These are phyloP conservation scores for Gryon sp. DNA, from an alignment of 1,140 invertebrate species.

Conservation along the genomic window DNA sequence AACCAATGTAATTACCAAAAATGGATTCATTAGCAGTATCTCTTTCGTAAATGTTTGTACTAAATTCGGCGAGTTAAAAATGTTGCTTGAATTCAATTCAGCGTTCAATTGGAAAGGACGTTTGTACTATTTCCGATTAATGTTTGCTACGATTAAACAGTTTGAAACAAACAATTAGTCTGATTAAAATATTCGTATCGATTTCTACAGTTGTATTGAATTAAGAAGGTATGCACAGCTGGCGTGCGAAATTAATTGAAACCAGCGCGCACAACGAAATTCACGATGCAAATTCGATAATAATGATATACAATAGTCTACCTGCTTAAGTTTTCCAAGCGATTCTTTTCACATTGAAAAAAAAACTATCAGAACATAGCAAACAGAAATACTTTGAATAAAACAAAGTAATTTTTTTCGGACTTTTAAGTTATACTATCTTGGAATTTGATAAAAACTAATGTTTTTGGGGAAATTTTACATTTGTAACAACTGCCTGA, in stretches of 20 bases:
- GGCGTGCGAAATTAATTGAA: conserved; percentile 35
- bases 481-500: too few relatives aligned
- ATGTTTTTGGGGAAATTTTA: too few relatives aligned
- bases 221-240: conserved; percentile 38
- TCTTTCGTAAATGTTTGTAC: conserved; percentile 19
- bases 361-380: too few relatives aligned
- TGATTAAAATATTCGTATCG: conserved; percentile 54
- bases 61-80: conserved; percentile 5
- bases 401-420: too few relatives aligned
- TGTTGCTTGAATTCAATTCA: neutral
- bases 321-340: too few relatives aligned
- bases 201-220: conserved; percentile 33
- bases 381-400: too few relatives aligned
- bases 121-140: conserved; percentile 31
- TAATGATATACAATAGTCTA: neutral
- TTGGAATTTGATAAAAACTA: too few relatives aligned
- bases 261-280: neutral
- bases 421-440: too few relatives aligned
- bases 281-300: conserved; percentile 10
- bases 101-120: neutral
- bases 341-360: too few relatives aligned
- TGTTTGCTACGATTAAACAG: conserved; percentile 45
- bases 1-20: conserved; percentile 34
- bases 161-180: conserved; percentile 52
- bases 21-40: conserved; percentile 9